A percentile compares a stretch with the other conserved stretches of the same genome.
phyloP scores from a whole-genome alignment of 2,797 vertebrate species.

The Prionace glauca region DNA sequence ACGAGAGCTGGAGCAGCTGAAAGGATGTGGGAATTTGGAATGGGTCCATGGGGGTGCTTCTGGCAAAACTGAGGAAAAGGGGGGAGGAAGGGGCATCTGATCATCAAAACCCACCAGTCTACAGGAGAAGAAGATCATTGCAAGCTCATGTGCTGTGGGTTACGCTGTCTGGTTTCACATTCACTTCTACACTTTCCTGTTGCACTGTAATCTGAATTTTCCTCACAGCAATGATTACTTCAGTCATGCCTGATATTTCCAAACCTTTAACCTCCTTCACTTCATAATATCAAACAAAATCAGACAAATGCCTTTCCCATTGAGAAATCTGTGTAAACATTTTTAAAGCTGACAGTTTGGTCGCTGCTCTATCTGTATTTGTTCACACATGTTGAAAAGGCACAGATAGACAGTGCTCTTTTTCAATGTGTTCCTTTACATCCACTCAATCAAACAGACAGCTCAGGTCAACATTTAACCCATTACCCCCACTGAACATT shows the following conservation, averaged over 20 bases:
- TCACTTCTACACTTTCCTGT: background rate
- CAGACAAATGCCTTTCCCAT: background rate
- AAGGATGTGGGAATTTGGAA: background rate
- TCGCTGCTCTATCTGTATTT: background rate
- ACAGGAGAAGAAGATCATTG: background rate
- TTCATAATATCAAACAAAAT: background rate
- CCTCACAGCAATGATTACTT: background rate
- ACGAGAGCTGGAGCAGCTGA: background rate
- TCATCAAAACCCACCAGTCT: background rate
- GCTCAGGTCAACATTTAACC: background rate
- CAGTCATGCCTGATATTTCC: background rate
- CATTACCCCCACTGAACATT: background rate
- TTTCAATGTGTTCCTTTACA: background rate
- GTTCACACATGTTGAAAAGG: background rate
- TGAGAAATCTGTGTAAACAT: background rate
- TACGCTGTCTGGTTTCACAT: background rate
- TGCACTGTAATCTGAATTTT: background rate
- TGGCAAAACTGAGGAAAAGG: background rate
- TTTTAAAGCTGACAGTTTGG: background rate
- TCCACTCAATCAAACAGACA: background rate
- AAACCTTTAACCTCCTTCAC: background rate
- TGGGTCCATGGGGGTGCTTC: background rate
- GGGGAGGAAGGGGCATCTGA: background rate
- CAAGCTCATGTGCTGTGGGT: background rate
- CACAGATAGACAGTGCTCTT: background rate